Conservation (phyloP, 2,113 vertebrate genomes). For the Callochromis pleurospilus region DNA sequence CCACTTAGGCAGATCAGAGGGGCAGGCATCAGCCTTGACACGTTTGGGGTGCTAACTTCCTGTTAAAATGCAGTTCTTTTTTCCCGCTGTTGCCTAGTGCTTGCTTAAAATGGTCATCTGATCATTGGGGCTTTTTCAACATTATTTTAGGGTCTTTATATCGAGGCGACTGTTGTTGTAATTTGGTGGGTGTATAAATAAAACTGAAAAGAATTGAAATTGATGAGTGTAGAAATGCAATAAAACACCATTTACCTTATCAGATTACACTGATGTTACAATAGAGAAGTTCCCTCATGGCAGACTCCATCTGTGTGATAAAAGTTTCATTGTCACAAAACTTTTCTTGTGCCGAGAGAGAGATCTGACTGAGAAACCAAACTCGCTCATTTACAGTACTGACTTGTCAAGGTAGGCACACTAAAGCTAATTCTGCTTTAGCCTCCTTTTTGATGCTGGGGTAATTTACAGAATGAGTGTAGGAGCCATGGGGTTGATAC, state of each 20-base stretch:
- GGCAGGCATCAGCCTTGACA: neutral
- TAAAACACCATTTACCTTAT: neutral
- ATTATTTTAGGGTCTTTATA: neutral
- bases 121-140: neutral
- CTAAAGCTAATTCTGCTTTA: neutral
- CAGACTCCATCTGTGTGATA: neutral
- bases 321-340: neutral
- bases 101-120: neutral
- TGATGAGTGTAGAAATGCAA: neutral
- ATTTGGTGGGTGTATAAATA: neutral
- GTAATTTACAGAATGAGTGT: neutral
- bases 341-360: rapidly evolving
- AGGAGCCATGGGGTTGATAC: neutral
- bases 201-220: neutral
- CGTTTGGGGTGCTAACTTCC: rapidly evolving
- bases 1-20: neutral
- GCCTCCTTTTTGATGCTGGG: neutral
- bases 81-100: rapidly evolving
- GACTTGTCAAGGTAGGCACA: neutral
- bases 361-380: neutral
- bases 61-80: neutral
- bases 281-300: neutral
- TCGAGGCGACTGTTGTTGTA: neutral
- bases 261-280: neutral
- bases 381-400: neutral